phyloP scores from a whole-genome alignment of 2,113 vertebrate species.

The Axis porcinus region DNA sequence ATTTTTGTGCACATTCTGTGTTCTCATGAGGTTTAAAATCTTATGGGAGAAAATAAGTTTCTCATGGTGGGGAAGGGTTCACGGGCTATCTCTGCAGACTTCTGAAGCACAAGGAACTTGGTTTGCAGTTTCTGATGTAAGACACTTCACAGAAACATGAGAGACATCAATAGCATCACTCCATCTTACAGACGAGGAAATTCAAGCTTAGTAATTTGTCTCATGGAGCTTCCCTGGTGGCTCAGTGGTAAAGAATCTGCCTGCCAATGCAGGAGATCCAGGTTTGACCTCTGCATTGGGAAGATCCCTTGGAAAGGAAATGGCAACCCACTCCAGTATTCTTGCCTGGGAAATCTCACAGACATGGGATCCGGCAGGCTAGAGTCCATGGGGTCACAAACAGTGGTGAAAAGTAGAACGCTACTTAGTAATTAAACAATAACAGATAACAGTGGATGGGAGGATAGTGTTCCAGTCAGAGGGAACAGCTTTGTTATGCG shows the following conservation, averaged over 20 bases:
- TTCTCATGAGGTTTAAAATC: neutral
- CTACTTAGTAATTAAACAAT: neutral
- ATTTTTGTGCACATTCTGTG: neutral
- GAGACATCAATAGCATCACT: neutral
- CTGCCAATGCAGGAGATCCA: neutral
- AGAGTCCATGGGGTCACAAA: neutral
- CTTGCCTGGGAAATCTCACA: neutral
- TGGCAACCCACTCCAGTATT: neutral
- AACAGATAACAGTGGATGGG: neutral
- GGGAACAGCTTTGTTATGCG: neutral
- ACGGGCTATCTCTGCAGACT: neutral
- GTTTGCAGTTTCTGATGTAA: neutral
- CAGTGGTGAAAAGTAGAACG: neutral
- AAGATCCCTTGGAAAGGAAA: neutral
- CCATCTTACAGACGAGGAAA: neutral
- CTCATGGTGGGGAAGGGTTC: neutral
- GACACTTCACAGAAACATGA: neutral
- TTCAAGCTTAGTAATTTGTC: neutral
- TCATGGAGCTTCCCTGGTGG: neutral
- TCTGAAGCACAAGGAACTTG: neutral
- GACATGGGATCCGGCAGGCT: neutral
- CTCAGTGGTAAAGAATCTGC: neutral
- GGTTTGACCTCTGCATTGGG: neutral
- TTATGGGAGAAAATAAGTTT: neutral
- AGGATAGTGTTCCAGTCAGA: neutral